A percentile compares a stretch with the other conserved stretches of the same genome.
These are phyloP conservation scores for Melangyna quadrimaculata DNA, from an alignment of 2,888 invertebrate species.

Conservation along the genomic window DNA sequence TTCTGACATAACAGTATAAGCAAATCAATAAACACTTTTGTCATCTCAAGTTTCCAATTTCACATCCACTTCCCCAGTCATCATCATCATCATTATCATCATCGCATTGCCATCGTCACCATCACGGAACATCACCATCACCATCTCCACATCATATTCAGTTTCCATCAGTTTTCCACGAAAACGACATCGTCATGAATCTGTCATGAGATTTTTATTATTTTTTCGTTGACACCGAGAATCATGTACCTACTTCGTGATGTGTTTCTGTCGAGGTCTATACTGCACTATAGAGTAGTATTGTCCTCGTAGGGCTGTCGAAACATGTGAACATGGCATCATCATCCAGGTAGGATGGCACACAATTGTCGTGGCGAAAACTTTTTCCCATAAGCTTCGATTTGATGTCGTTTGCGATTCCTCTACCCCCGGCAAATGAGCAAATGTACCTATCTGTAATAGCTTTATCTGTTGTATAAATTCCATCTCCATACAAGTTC, in stretches of 20 bases:
- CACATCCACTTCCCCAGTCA: slow-evolving; percentile 46
- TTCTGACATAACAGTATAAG: background rate
- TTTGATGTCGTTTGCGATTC: slow-evolving; percentile 53
- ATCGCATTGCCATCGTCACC: slow-evolving; percentile 20
- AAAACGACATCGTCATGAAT: slow-evolving; percentile 61
- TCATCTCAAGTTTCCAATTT: slow-evolving; percentile 63
- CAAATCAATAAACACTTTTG: slow-evolving; percentile 66
- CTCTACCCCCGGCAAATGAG: background rate
- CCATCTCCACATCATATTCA: background rate
- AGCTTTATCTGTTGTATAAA: background rate
- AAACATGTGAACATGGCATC: slow-evolving; percentile 41
- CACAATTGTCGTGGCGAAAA: slow-evolving; percentile 65
- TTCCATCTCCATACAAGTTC: background rate
- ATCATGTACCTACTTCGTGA: slow-evolving; percentile 69
- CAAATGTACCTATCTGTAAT: background rate
- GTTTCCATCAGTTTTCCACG: background rate
- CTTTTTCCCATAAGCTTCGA: slow-evolving; percentile 65
- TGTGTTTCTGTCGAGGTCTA: slow-evolving; percentile 49
- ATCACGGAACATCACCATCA: background rate
- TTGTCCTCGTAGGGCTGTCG: slow-evolving; percentile 45
- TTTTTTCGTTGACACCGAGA: slow-evolving; percentile 67
- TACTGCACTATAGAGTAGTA: background rate
- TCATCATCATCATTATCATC: slow-evolving; percentile 43
- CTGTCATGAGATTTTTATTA: slow-evolving; percentile 61
- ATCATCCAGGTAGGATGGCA: background rate